A percentile compares a stretch with the other conserved stretches of the same genome.
phyloP scores from a whole-genome alignment of 1,140 invertebrate species.

The Forficula auricularia region DNA sequence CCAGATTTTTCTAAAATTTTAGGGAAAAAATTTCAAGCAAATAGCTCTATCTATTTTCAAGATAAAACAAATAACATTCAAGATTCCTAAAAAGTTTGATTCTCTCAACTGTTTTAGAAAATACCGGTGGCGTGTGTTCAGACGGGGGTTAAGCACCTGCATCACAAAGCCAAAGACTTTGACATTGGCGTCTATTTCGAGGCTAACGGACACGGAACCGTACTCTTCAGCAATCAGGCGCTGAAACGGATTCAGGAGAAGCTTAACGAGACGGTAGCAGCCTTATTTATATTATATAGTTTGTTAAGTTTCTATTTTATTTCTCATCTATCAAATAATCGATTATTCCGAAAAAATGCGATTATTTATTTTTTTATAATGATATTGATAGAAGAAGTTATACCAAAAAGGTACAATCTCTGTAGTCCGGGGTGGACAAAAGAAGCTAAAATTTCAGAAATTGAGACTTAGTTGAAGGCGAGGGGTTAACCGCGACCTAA shows the following conservation, averaged over 20 bases:
- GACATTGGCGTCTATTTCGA: constrained; percentile 98
- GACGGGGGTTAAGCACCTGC: constrained; percentile 98
- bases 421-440: too few relatives aligned
- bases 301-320: too few relatives aligned
- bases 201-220: constrained; percentile 97
- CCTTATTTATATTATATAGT: constrained; percentile 8
- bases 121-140: constrained; percentile 28
- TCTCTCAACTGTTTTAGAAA: background rate
- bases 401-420: too few relatives aligned
- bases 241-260: constrained; percentile 25
- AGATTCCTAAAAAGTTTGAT: background rate
- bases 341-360: too few relatives aligned
- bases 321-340: constrained; percentile 1
- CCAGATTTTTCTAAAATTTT: too few relatives aligned
- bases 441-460: too few relatives aligned
- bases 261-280: constrained; percentile 26
- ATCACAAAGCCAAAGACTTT: constrained; percentile 73
- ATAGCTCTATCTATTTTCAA: background rate
- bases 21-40: too few relatives aligned
- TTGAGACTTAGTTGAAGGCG: too few relatives aligned
- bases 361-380: background rate
- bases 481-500: too few relatives aligned
- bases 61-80: background rate
- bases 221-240: constrained; percentile 53
- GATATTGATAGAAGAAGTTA: too few relatives aligned